Conservation (phyloP, 2,888 invertebrate genomes). For the Nephrotoma appendiculata region DNA sequence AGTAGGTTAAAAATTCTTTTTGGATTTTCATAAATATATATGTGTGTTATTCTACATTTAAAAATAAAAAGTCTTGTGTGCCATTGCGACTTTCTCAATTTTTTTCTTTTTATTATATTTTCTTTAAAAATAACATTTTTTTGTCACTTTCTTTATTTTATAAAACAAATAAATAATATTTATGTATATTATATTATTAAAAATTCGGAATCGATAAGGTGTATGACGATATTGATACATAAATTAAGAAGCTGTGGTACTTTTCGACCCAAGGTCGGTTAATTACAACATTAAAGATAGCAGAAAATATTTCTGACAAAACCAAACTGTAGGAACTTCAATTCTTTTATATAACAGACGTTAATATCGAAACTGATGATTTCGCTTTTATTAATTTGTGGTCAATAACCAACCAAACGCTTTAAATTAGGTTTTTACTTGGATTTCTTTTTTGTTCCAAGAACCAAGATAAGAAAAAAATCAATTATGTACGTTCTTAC, state of each 20-base stretch:
- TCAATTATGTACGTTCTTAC: not conserved
- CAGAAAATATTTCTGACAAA: not conserved
- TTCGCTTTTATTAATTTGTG: not conserved
- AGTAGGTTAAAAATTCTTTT: conserved; percentile 12
- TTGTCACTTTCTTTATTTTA: conserved; percentile 11
- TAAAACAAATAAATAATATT: conserved; percentile 1
- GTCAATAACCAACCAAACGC: not conserved
- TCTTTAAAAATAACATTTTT: conserved; percentile 5
- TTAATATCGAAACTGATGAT: not conserved
- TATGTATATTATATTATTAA: not conserved
- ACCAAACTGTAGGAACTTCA: not conserved
- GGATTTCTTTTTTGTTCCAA: not conserved
- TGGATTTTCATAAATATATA: conserved; percentile 7
- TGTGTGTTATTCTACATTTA: not conserved
- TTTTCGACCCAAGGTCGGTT: not conserved
- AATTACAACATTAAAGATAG: not conserved
- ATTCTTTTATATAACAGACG: not conserved
- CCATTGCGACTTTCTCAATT: conserved; percentile 13
- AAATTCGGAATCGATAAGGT: not conserved
- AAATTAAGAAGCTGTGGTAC: not conserved
- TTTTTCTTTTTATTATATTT: not conserved
- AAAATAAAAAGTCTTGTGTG: conserved; percentile 7
- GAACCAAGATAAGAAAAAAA: not conserved
- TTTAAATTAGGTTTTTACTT: not conserved
- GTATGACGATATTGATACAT: not conserved